These are phyloP conservation scores for Probaryconus sp. DNA, from an alignment of 1,140 invertebrate species.

Conservation along the genomic window DNA sequence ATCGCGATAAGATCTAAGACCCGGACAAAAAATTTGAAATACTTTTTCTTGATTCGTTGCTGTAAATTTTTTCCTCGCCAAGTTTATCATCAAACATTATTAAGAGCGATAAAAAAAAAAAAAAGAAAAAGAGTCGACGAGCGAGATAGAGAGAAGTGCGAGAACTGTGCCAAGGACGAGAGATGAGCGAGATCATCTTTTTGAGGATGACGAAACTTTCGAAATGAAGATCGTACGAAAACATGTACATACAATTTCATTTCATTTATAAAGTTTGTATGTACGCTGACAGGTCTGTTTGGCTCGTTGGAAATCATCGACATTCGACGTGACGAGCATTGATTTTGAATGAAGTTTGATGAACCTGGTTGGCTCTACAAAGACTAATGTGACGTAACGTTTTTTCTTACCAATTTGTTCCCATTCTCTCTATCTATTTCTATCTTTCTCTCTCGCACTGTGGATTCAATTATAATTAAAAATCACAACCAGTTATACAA, in stretches of 20 bases:
- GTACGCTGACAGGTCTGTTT: conserved; percentile 48
- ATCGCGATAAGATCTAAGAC: conserved; percentile 2
- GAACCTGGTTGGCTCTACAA: conserved; percentile 49
- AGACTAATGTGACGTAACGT: conserved; percentile 41
- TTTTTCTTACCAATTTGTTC: conserved; percentile 26
- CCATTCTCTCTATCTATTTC: conserved; percentile 4
- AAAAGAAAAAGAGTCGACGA: conserved; percentile 24
- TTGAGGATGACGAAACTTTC: conserved; percentile 57
- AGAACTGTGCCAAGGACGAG: conserved; percentile 55
- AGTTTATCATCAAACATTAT: conserved; percentile 41
- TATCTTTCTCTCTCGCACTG: conserved; percentile 18
- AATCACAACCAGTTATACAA: conserved; percentile 44
- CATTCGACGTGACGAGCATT: conserved; percentile 20
- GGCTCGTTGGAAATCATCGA: neutral
- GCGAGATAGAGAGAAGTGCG: conserved; percentile 19
- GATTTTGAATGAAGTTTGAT: conserved; percentile 45
- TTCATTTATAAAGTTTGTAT: conserved; percentile 55
- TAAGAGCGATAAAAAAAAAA: conserved; percentile 26
- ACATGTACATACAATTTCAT: conserved; percentile 32
- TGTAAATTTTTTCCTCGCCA: no score
- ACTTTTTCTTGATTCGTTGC: no score
- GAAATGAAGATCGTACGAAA: conserved; percentile 52
- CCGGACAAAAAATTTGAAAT: no score
- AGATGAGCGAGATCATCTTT: conserved; percentile 51
- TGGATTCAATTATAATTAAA: conserved; percentile 34